phyloP scores from a whole-genome alignment of 2,797 vertebrate species.

The Cossypha dichroa region DNA sequence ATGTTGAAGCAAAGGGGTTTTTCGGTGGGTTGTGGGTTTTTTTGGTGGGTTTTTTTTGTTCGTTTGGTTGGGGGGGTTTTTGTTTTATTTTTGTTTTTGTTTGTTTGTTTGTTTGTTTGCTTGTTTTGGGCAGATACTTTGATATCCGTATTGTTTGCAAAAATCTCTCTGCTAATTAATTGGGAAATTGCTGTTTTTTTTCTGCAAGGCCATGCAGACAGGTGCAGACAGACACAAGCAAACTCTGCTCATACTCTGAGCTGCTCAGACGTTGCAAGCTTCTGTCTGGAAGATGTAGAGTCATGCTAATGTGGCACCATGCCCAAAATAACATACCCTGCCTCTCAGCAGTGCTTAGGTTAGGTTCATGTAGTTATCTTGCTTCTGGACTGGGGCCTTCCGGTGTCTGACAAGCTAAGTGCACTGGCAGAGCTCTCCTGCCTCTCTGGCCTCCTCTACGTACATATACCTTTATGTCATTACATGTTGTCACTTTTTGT shows the following conservation, averaged over 20 bases:
- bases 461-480: not conserved
- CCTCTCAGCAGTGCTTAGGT: slow-evolving; percentile 17
- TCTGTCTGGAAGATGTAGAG: not conserved
- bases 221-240: not conserved
- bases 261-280: not conserved
- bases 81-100: not conserved
- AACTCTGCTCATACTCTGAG: not conserved
- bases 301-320: slow-evolving; percentile 12
- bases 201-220: not conserved
- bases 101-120: too few relatives aligned
- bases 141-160: not conserved
- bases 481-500: not conserved
- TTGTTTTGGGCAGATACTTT: not conserved
- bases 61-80: not conserved
- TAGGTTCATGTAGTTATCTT: slow-evolving; percentile 3
- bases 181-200: not conserved
- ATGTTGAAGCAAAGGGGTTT: not conserved
- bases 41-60: too few relatives aligned
- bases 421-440: not conserved
- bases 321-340: slow-evolving; percentile 38
- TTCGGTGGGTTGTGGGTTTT: not conserved
- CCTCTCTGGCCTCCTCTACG: not conserved
- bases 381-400: not conserved
- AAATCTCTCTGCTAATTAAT: not conserved
- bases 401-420: not conserved